phyloP scores from a whole-genome alignment of 2,888 invertebrate species.

The Dasysyrphus tricinctus region DNA sequence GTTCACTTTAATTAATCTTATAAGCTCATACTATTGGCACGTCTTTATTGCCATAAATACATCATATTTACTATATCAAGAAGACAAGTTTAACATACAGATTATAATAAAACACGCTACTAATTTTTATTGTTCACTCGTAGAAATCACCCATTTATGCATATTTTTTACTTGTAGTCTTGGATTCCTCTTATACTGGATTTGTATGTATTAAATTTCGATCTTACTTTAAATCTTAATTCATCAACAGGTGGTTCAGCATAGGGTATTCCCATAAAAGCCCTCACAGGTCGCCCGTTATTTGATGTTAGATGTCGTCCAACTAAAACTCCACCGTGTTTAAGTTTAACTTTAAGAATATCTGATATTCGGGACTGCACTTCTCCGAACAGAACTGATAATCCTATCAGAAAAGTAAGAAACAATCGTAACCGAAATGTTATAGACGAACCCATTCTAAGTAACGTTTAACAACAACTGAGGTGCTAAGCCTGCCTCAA shows the following conservation, averaged over 20 bases:
- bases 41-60: too few relatives aligned
- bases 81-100: too few relatives aligned
- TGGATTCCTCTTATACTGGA: neutral
- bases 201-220: neutral
- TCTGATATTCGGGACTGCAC: conserved; percentile 79
- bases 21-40: too few relatives aligned
- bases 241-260: conserved; percentile 87
- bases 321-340: conserved; percentile 84
- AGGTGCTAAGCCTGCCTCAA: conserved; percentile 14
- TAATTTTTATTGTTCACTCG: too few relatives aligned
- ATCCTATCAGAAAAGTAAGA: conserved; percentile 21
- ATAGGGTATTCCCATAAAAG: conserved; percentile 87
- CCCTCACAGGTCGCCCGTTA: conserved; percentile 85
- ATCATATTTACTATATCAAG: too few relatives aligned
- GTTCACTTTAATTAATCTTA: too few relatives aligned
- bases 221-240: conserved; percentile 86
- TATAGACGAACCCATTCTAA: conserved; percentile 58
- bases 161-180: too few relatives aligned
- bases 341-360: conserved; percentile 80
- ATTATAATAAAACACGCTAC: too few relatives aligned
- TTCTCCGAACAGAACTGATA: conserved; percentile 17
- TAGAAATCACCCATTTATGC: neutral
- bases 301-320: conserved; percentile 85
- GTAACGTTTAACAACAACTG: conserved; percentile 55
- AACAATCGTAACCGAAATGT: conserved; percentile 37